Evolutionary conservation across 1,140 invertebrate species (phyloP).

Genomic region (Triops cancriformis): DNA sequence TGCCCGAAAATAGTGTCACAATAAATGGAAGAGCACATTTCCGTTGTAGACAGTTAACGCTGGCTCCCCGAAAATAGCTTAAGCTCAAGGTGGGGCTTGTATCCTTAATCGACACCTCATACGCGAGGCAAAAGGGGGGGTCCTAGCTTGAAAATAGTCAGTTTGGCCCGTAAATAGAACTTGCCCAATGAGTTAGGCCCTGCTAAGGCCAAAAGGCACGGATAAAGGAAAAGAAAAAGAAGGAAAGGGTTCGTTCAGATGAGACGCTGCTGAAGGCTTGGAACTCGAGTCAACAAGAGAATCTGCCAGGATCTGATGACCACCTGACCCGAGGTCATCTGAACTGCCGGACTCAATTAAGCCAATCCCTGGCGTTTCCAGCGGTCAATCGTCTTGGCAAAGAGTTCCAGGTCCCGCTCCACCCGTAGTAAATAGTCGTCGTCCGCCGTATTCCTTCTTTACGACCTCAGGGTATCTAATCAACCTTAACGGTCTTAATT

Average conservation of each 20-base stretch:
- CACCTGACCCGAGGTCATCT: constrained; percentile 3
- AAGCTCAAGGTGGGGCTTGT: not conserved
- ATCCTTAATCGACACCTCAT: not conserved
- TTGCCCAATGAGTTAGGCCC: not conserved
- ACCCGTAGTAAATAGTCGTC: not conserved
- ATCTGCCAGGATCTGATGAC: constrained; percentile 4
- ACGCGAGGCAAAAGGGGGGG: not conserved
- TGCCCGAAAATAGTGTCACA: not conserved
- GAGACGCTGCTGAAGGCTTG: not conserved
- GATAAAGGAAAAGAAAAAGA: not conserved
- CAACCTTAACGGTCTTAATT: constrained; percentile 6
- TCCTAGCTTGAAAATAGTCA: not conserved
- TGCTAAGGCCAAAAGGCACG: not conserved
- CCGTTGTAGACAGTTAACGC: not conserved
- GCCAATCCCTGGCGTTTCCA: not conserved
- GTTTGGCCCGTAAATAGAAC: not conserved
- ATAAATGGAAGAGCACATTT: not conserved
- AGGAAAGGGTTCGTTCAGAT: not conserved
- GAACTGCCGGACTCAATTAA: constrained; percentile 7
- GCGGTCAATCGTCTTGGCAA: not conserved
- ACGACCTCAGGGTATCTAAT: not conserved
- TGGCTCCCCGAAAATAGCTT: no score
- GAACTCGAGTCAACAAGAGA: not conserved
- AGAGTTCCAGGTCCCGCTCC: not conserved
- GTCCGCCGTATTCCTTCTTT: not conserved